Evolutionary conservation across 2,113 vertebrate genomes (phyloP).

Genomic region (Malurus melanocephalus): DNA sequence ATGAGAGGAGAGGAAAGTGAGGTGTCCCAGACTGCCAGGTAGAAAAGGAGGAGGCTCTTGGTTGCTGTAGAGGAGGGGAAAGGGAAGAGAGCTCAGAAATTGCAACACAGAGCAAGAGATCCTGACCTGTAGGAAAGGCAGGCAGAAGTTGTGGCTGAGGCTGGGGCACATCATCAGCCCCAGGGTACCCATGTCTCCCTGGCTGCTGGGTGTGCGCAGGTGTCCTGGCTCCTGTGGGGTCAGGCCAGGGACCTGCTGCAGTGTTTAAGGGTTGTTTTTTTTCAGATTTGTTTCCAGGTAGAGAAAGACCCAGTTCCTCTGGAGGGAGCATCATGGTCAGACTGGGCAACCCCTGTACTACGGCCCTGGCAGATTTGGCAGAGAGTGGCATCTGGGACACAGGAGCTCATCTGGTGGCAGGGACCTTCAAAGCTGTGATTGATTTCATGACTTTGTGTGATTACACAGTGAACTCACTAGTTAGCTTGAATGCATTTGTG

Average conservation of each 20-base stretch:
- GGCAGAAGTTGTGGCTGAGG: neutral
- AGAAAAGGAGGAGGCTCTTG: neutral
- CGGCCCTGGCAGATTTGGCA: neutral
- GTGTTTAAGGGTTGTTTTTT: rapidly evolving
- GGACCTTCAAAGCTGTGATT: neutral
- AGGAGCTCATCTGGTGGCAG: neutral
- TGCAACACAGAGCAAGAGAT: neutral
- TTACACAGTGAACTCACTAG: neutral
- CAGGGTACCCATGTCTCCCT: neutral
- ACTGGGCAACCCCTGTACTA: neutral
- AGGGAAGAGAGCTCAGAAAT: neutral
- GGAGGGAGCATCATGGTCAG: neutral
- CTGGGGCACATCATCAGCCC: neutral
- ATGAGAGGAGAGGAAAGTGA: neutral
- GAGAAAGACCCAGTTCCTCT: neutral
- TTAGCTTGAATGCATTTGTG: neutral
- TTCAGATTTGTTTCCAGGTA: neutral
- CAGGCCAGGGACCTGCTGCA: neutral
- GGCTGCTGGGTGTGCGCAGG: neutral
- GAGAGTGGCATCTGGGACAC: neutral
- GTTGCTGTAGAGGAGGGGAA: neutral
- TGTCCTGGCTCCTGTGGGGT: neutral
- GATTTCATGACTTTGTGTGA: neutral
- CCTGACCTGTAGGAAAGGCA: neutral
- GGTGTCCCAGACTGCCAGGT: neutral